Evolutionary conservation across 2,888 invertebrate genomes (phyloP), one percentile per base, ranked within the genome.

Genomic region (Sphecodes monilicornis): DNA sequence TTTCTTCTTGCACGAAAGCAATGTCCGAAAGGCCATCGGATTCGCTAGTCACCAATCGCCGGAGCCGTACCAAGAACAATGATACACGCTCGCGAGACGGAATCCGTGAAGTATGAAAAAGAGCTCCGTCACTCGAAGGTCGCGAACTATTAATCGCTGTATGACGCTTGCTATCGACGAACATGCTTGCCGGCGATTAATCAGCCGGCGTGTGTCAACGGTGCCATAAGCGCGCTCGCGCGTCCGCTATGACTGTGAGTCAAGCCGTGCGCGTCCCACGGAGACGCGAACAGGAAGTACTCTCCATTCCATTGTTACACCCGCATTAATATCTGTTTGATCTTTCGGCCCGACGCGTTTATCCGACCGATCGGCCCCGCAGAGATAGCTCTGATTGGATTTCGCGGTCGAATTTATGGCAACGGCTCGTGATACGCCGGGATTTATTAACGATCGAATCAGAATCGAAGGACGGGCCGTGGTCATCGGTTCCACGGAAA

Each of bases 141-240:
- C 72, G 46, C 76, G 46, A 66, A 32, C 46, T 69, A 69, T 69
- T 81, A 73, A 83, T 81, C 83, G 82, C 73, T 3, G 29, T 6
- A 36, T 46, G 75, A 82, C 80, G 71, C 43, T 46, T 29, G 71
- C 32, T 66, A 72, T 76, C 73, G 69, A 36, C 70, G 50, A 70
- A 36, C 75, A 46, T 26, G 66, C 50, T 64, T 3, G 36, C 22
- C 29, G 75, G 64, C 64, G 84, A 89, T 88, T 89, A 84, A 89
- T 89, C 86, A 29, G 39, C 26, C 60, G 69, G 75, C 82, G 86
- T 80, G 86, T 82, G 88, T 82, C 82, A 88, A 80, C 73, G 70
- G 82, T 54, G 81, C 64, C 54, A 57, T 57, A 26, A 57, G 26
- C n/a, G 54, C 54, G 54, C n/a, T 11, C n/a, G 54, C 54, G 54